A percentile compares a stretch with the other conserved stretches of the same genome.
Conservation (phyloP, 2,113 vertebrate genomes). For the Phyllopteryx taeniolatus region DNA sequence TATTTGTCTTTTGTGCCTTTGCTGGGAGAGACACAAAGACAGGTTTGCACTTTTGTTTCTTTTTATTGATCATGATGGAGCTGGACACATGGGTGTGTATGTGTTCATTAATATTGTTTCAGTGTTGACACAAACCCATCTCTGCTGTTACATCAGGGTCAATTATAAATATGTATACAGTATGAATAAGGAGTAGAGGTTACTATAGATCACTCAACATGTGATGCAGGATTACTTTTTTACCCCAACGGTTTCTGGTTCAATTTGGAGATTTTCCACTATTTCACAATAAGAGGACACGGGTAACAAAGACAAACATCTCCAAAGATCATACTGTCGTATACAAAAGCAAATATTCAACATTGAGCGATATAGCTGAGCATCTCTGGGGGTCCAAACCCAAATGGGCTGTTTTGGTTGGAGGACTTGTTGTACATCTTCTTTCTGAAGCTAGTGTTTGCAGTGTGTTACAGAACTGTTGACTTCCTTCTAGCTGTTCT, state of each 20-base stretch:
- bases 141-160: slow-evolving; percentile 66
- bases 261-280: slow-evolving; percentile 23
- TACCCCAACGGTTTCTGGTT: slow-evolving; percentile 30
- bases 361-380: neutral
- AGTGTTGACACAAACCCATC: slow-evolving; percentile 49
- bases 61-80: slow-evolving; percentile 42
- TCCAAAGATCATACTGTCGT: neutral
- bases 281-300: neutral
- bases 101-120: slow-evolving; percentile 40
- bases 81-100: slow-evolving; percentile 35
- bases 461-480: slow-evolving; percentile 61
- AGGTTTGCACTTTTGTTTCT: slow-evolving; percentile 66
- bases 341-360: neutral
- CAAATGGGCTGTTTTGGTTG: neutral
- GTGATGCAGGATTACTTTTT: slow-evolving; percentile 37
- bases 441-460: slow-evolving; percentile 66
- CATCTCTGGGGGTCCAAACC: neutral
- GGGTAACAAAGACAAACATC: neutral
- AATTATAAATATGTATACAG: slow-evolving; percentile 70
- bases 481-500: slow-evolving; percentile 33
- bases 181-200: slow-evolving; percentile 16
- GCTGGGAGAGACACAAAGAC: slow-evolving; percentile 44
- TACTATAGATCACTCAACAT: slow-evolving; percentile 23
- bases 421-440: slow-evolving; percentile 14
- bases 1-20: slow-evolving; percentile 43